These are phyloP conservation scores for Scylla paramamosain DNA, from an alignment of 1,140 invertebrate species.

Conservation along the genomic window DNA sequence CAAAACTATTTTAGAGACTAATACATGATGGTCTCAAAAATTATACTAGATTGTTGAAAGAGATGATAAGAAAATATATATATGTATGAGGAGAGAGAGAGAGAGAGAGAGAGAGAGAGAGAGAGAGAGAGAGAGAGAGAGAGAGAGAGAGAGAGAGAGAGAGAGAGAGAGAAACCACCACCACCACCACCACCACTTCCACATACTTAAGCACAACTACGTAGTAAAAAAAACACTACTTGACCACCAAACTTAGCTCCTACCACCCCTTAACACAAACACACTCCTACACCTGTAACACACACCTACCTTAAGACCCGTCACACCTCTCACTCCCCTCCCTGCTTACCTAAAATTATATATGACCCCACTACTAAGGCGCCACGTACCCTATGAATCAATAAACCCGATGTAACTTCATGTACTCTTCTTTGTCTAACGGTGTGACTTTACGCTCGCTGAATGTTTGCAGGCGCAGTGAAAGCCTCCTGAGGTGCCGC, in stretches of 20 bases:
- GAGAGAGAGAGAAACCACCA: not conserved
- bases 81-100: not conserved
- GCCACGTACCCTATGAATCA: no score
- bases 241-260: not conserved
- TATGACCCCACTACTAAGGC: no score
- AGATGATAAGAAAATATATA: no score
- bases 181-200: not conserved
- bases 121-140: constrained; percentile 29
- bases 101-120: constrained; percentile 29
- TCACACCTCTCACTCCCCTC: not conserved
- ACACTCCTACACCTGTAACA: not conserved
- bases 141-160: constrained; percentile 29
- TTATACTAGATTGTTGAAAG: not conserved
- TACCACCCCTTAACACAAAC: not conserved
- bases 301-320: not conserved
- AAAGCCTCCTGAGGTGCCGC: no score
- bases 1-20: no score
- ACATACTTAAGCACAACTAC: not conserved
- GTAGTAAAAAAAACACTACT: not conserved
- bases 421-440: no score
- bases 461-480: no score
- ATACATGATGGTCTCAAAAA: not conserved
- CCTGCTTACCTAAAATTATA: not conserved
- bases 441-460: no score
- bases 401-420: no score